Evolutionary conservation across 2,797 vertebrate genomes (phyloP).

Genomic region (Atherinosoma microstoma): DNA sequence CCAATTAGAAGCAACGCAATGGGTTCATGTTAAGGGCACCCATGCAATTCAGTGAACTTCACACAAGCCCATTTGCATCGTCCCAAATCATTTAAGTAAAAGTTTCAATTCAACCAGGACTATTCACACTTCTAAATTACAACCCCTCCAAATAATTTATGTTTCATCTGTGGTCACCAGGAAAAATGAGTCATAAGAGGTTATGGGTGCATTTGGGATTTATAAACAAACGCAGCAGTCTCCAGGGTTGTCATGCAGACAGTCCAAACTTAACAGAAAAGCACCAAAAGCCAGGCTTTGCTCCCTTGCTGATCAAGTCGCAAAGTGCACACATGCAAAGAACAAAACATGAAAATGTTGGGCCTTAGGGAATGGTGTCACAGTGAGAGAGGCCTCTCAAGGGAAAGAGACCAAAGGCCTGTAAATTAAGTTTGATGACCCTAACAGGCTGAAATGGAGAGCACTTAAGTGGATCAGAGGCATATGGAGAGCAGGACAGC

Average conservation of each 20-base stretch:
- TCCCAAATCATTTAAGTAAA: not conserved
- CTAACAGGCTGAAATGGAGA: slow-evolving; percentile 50
- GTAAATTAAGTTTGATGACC: slow-evolving; percentile 66
- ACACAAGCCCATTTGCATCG: not conserved
- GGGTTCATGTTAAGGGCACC: not conserved
- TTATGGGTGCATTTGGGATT: not conserved
- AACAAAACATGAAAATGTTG: slow-evolving; percentile 27
- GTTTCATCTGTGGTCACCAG: not conserved
- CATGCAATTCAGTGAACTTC: not conserved
- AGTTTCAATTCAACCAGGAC: not conserved
- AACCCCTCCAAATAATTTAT: not conserved
- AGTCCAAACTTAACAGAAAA: slow-evolving; percentile 5
- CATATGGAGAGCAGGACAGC: slow-evolving; percentile 51
- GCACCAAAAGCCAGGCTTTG: not conserved
- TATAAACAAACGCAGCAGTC: slow-evolving; percentile 12
- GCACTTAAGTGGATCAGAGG: slow-evolving; percentile 44
- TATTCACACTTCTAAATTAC: not conserved
- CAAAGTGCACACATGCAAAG: slow-evolving; percentile 8
- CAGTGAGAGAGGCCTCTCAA: slow-evolving; percentile 42
- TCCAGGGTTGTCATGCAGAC: slow-evolving; percentile 29
- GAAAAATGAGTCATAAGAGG: not conserved
- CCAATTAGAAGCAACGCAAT: not conserved
- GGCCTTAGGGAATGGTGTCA: slow-evolving; percentile 25
- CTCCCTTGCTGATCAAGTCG: slow-evolving; percentile 1
- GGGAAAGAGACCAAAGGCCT: slow-evolving; percentile 32